These are phyloP conservation scores for Himalopsyche kuldschensis DNA, from an alignment of 2,888 invertebrate genomes.

Conservation along the genomic window DNA sequence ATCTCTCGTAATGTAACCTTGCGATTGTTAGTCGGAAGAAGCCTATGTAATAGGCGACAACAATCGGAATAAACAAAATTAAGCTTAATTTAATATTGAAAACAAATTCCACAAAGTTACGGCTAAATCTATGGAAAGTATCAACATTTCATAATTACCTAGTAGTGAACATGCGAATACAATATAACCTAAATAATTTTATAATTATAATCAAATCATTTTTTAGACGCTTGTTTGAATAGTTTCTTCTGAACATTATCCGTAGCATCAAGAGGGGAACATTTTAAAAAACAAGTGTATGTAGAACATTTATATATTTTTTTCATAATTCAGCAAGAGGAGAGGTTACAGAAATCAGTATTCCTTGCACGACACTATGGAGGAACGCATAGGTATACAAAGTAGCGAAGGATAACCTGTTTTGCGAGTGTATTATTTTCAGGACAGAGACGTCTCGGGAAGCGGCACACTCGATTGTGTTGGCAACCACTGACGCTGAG, in stretches of 20 bases:
- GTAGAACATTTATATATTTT: not conserved
- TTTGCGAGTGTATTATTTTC: conserved; percentile 3
- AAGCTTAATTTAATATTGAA: no score
- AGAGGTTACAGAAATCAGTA: not conserved
- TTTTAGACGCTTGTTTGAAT: no score
- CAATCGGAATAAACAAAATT: no score
- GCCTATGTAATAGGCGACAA: no score
- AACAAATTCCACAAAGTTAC: no score
- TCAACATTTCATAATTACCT: no score
- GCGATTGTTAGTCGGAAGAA: no score
- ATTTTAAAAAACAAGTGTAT: not conserved
- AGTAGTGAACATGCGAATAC: no score
- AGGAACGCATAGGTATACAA: not conserved
- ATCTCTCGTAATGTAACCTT: no score
- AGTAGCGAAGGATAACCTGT: not conserved
- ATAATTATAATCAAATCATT: no score
- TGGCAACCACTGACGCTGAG: not conserved
- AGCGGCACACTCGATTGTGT: not conserved
- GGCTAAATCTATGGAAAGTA: no score
- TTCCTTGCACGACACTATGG: not conserved
- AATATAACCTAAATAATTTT: no score
- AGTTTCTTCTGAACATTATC: not conserved
- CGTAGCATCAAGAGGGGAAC: not conserved
- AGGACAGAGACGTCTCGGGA: not conserved
- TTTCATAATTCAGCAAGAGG: not conserved